These are phyloP conservation scores for Drosophila paulistorum DNA, from an alignment of 1,140 invertebrate genomes.

Conservation along the genomic window DNA sequence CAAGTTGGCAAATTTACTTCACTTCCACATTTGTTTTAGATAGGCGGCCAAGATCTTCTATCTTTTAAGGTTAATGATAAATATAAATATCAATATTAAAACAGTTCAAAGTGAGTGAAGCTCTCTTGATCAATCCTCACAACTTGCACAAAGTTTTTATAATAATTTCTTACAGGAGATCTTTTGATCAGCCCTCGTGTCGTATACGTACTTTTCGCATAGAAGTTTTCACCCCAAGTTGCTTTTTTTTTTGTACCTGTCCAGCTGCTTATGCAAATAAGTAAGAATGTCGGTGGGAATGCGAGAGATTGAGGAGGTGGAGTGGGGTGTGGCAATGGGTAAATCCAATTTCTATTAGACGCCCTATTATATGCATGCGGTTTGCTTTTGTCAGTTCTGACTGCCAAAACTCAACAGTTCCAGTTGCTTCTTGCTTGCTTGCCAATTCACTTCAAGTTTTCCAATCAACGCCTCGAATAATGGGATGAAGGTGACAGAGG, in stretches of 20 bases:
- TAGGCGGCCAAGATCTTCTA: too few species aligned
- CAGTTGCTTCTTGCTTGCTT: constrained; percentile 10
- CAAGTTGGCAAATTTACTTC: too few species aligned
- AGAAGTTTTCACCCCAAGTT: constrained; percentile 9
- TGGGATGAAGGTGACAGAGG: not conserved
- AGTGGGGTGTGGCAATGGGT: not conserved
- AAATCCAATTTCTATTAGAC: constrained; percentile 39
- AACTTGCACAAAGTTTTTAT: not conserved
- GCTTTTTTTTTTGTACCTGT: constrained; percentile 38
- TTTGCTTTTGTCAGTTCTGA: constrained; percentile 24
- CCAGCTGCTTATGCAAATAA: constrained; percentile 52
- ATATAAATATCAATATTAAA: too few species aligned
- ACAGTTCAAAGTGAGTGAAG: too few species aligned
- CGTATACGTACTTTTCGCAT: constrained; percentile 3
- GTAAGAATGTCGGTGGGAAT: constrained; percentile 5
- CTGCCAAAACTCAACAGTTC: constrained; percentile 26
- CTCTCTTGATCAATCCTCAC: too few species aligned
- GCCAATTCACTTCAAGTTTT: constrained; percentile 20
- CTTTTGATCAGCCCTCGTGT: not conserved
- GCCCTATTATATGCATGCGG: constrained; percentile 12
- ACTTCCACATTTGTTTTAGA: too few species aligned
- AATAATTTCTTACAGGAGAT: not conserved
- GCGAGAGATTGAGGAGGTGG: not conserved
- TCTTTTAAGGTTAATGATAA: too few species aligned
- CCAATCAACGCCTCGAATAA: constrained; percentile 16